These are phyloP conservation scores for Luscinia luscinia DNA, from an alignment of 2,797 vertebrate genomes.

Conservation along the genomic window DNA sequence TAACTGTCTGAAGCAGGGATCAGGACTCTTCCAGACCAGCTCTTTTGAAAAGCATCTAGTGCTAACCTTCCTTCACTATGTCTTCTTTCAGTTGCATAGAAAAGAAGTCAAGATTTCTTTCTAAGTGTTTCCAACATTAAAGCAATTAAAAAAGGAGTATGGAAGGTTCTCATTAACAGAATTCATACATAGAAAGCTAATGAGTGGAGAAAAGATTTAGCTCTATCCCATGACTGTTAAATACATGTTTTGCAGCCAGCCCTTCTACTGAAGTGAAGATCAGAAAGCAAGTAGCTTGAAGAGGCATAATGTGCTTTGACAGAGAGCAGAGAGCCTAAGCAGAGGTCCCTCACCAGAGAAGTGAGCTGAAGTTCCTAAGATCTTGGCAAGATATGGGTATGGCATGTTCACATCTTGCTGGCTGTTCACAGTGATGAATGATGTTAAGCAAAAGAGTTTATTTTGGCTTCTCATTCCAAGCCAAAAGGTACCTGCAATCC, in stretches of 20 bases:
- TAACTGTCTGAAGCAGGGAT: not conserved
- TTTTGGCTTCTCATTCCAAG: not conserved
- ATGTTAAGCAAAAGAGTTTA: not conserved
- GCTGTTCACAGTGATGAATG: not conserved
- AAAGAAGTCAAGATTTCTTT: not conserved
- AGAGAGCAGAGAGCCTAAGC: not conserved
- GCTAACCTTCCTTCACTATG: not conserved
- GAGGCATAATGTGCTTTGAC: not conserved
- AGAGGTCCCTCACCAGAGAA: not conserved
- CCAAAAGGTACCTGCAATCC: not conserved
- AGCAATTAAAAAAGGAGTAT: not conserved
- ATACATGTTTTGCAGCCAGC: not conserved
- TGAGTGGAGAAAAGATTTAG: not conserved
- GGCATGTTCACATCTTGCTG: not conserved
- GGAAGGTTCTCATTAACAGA: not conserved
- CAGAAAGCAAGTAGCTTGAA: not conserved
- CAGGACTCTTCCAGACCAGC: not conserved
- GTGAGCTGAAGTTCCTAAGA: not conserved
- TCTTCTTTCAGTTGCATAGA: not conserved
- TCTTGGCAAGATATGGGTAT: not conserved
- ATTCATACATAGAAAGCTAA: not conserved
- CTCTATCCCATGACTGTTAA: not conserved
- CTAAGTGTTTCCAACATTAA: not conserved
- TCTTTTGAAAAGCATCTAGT: not conserved
- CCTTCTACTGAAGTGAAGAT: not conserved